These are phyloP conservation scores for Pogonus chalceus DNA, from an alignment of 1,140 invertebrate genomes.

Conservation along the genomic window DNA sequence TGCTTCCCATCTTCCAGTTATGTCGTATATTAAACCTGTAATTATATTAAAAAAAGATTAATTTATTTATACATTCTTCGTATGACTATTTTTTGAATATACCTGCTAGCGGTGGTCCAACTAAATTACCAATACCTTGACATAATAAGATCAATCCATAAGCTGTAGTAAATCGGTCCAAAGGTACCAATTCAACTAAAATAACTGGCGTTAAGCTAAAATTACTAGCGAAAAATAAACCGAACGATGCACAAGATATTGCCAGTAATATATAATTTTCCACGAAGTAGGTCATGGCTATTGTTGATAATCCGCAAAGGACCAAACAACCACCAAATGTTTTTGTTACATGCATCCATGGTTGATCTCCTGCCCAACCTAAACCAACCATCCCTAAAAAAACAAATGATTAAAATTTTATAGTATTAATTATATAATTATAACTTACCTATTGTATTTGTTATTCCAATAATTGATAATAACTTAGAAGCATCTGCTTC, in stretches of 20 bases:
- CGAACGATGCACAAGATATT: constrained; percentile 55
- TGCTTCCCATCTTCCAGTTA: constrained; percentile 57
- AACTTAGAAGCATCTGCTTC: constrained; percentile 64
- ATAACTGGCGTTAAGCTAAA: constrained; percentile 84
- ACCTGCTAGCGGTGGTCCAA: constrained; percentile 50
- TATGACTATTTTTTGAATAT: too few species aligned
- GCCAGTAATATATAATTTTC: constrained; percentile 49
- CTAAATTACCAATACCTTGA: constrained; percentile 61
- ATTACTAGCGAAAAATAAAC: constrained; percentile 74
- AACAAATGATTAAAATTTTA: constrained; percentile 19
- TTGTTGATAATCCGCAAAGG: constrained; percentile 59
- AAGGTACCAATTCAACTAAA: constrained; percentile 65
- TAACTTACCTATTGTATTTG: constrained; percentile 85
- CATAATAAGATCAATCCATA: constrained; percentile 80
- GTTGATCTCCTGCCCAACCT: constrained; percentile 80
- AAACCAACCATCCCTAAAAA: constrained; percentile 53
- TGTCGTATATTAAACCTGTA: constrained; percentile 57
- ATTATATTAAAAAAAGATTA: constrained; percentile 10
- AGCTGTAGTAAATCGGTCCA: constrained; percentile 75
- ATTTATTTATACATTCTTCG: too few species aligned
- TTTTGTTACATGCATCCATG: constrained; percentile 74
- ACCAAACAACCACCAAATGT: constrained; percentile 69
- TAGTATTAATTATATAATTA: constrained; percentile 22
- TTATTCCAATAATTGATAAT: constrained; percentile 72
- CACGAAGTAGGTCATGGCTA: constrained; percentile 58